phyloP scores from a whole-genome alignment of 2,113 vertebrate genomes.

The Meleagris gallopavo region DNA sequence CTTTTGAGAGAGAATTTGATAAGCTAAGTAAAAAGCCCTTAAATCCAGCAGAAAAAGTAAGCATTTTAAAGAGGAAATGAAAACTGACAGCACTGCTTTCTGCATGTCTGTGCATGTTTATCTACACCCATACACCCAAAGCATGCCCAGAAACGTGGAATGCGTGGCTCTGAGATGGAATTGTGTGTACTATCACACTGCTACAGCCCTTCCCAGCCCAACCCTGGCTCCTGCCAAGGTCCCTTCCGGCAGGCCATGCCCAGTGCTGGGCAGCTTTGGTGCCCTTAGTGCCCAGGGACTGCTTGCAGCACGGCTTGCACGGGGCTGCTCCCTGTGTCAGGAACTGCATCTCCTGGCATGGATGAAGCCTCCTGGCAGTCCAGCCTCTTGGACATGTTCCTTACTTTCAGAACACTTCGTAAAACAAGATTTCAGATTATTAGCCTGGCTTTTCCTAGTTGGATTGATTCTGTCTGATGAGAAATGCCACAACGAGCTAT shows the following conservation, averaged over 20 bases:
- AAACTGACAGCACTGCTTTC: not conserved
- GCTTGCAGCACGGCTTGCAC: not conserved
- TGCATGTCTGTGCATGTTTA: not conserved
- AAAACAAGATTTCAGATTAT: not conserved
- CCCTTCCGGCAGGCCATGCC: not conserved
- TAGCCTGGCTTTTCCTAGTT: not conserved
- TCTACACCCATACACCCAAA: not conserved
- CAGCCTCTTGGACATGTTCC: fast-evolving
- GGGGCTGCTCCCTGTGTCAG: not conserved
- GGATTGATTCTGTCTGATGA: not conserved
- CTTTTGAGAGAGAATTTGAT: not conserved
- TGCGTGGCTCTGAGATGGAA: not conserved
- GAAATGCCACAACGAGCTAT: fast-evolving
- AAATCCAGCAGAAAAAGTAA: not conserved
- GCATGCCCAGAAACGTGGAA: not conserved
- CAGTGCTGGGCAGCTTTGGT: not conserved
- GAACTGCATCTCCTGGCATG: not conserved
- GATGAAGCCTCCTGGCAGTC: not conserved
- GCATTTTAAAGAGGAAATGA: not conserved
- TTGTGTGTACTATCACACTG: not conserved
- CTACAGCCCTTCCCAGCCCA: not conserved
- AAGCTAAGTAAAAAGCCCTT: not conserved
- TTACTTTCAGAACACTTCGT: not conserved
- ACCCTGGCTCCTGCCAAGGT: fast-evolving
- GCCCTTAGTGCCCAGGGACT: not conserved